Evolutionary conservation across 2,888 invertebrate species (phyloP).

Genomic region (Therioaphis trifolii): DNA sequence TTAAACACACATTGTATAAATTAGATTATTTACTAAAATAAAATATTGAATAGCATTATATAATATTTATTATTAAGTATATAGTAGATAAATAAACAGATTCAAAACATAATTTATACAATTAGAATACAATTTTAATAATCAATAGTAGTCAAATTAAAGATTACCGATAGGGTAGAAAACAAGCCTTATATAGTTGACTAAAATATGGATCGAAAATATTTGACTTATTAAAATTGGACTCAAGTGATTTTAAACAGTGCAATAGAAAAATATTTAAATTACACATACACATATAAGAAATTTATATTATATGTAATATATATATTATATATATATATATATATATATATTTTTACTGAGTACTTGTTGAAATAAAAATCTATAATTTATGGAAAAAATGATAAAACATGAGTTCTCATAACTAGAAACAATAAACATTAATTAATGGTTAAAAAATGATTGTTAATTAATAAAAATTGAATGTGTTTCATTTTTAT

Average conservation of each 20-base stretch:
- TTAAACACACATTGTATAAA: slow-evolving; percentile 22
- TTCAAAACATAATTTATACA: slow-evolving; percentile 16
- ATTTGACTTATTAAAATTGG: slow-evolving; percentile 21
- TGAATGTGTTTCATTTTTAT: slow-evolving; percentile 31
- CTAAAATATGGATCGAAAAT: neutral
- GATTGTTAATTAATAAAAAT: slow-evolving; percentile 10
- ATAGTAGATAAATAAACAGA: slow-evolving; percentile 24
- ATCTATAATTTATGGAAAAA: neutral
- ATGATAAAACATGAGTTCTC: neutral
- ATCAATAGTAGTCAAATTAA: slow-evolving; percentile 1
- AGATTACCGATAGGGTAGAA: neutral
- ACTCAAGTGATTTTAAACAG: slow-evolving; percentile 10
- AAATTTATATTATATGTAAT: neutral
- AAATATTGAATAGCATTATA: slow-evolving; percentile 20
- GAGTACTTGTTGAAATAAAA: slow-evolving; percentile 7
- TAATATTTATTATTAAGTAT: neutral
- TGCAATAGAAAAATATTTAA: slow-evolving; percentile 4
- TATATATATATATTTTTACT: neutral
- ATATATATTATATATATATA: too few relatives aligned
- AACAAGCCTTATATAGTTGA: neutral
- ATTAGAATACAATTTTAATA: neutral
- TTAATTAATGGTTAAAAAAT: neutral
- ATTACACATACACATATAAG: neutral
- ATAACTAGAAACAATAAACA: too few relatives aligned
- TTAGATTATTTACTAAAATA: slow-evolving; percentile 29